These are phyloP conservation scores for Gasteruption jaculator DNA, from an alignment of 2,888 invertebrate species.

Conservation along the genomic window DNA sequence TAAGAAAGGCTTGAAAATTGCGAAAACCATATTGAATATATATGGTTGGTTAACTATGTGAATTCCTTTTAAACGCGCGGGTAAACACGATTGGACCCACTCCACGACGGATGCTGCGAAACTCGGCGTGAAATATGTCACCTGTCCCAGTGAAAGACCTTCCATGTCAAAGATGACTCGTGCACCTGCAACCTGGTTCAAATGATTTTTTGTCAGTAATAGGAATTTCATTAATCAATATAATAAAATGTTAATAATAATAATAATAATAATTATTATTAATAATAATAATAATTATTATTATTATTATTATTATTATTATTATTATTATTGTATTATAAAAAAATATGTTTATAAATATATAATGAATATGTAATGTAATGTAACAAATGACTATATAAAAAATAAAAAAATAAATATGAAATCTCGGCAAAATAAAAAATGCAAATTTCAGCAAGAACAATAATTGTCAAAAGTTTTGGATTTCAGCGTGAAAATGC, in stretches of 20 bases:
- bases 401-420: background rate
- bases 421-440: no score
- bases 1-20: slow-evolving; percentile 84
- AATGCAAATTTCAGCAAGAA: no score
- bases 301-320: no score
- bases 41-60: slow-evolving; percentile 86
- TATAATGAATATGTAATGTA: background rate
- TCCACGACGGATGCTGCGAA: slow-evolving; percentile 69
- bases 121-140: slow-evolving; percentile 73
- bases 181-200: slow-evolving; percentile 65
- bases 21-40: slow-evolving; percentile 81
- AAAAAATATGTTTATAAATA: no score
- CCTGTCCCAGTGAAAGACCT: slow-evolving; percentile 68
- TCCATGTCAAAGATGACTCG: slow-evolving; percentile 73
- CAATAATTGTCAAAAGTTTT: no score
- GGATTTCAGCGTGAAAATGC: no score
- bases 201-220: no score
- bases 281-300: no score
- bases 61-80: slow-evolving; percentile 77
- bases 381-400: background rate
- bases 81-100: slow-evolving; percentile 78
- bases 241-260: no score
- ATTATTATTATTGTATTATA: no score
- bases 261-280: no score
- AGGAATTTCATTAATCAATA: no score